Percentiles rank a stretch among this genome's conserved stretches.
Evolutionary conservation across 1,140 invertebrate species (phyloP).

Genomic region (Drosophila nigrodunni): DNA sequence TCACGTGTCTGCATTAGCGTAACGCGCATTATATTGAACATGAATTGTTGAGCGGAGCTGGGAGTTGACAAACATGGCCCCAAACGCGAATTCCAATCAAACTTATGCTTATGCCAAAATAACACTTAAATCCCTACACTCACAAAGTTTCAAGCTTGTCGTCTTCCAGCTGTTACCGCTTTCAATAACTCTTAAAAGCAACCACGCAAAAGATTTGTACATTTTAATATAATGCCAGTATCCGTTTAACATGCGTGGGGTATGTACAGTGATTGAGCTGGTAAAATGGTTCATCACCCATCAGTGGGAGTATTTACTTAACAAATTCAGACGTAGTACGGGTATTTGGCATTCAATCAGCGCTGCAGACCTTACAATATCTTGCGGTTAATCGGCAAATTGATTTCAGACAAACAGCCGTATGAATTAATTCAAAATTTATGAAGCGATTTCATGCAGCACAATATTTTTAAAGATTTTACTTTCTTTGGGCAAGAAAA

Average conservation of each 20-base stretch:
- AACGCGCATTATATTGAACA: conserved; percentile 32
- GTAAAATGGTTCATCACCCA: too few species aligned
- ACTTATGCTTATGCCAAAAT: background rate
- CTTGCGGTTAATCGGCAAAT: background rate
- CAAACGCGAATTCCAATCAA: conserved; percentile 12
- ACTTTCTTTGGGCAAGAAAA: conserved; percentile 62
- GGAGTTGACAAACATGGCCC: background rate
- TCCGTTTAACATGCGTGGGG: background rate
- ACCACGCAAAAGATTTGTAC: background rate
- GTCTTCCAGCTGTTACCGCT: conserved; percentile 30
- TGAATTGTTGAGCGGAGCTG: background rate
- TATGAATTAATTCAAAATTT: conserved; percentile 43
- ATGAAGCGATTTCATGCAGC: conserved; percentile 47
- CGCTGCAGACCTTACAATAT: background rate
- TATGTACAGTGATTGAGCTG: background rate
- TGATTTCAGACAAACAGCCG: background rate
- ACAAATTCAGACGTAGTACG: background rate
- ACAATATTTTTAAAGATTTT: conserved; percentile 48
- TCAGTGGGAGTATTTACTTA: background rate
- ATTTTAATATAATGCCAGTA: background rate
- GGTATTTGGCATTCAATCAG: background rate
- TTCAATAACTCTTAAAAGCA: background rate
- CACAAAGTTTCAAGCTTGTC: conserved; percentile 15
- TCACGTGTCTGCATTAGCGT: conserved; percentile 62
- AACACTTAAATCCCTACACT: too few species aligned